Percentiles rank a stretch among this genome's conserved stretches.
phyloP scores from a whole-genome alignment of 2,888 invertebrate genomes.

The Chalcis sispes region DNA sequence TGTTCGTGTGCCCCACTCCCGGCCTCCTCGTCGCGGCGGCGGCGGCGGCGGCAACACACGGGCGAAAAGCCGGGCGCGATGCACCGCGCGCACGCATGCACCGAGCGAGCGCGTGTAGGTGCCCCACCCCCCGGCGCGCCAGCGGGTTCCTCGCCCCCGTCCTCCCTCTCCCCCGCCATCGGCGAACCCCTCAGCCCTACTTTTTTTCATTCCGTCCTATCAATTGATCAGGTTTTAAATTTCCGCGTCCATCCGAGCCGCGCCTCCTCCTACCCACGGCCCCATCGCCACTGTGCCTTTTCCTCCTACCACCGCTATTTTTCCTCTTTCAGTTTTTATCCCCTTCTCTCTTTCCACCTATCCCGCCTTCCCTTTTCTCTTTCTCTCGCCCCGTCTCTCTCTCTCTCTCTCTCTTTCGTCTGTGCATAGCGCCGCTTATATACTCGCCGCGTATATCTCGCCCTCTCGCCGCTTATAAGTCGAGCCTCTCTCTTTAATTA shows the following conservation, averaged over 20 bases:
- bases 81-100: slow-evolving; percentile 55
- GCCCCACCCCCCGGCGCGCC: slow-evolving; percentile 1
- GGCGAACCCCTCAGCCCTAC: slow-evolving; percentile 73
- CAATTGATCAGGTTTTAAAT: slow-evolving; percentile 77
- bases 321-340: slow-evolving; percentile 60
- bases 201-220: slow-evolving; percentile 76
- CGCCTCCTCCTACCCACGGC: slow-evolving; percentile 67
- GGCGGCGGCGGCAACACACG: slow-evolving; percentile 46
- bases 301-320: slow-evolving; percentile 53
- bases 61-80: slow-evolving; percentile 45
- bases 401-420: slow-evolving; percentile 8
- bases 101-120: neutral
- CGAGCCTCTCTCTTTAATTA: slow-evolving; percentile 74
- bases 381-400: slow-evolving; percentile 6
- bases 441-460: slow-evolving; percentile 54
- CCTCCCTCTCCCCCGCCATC: slow-evolving; percentile 55
- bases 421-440: slow-evolving; percentile 54
- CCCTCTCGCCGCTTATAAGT: slow-evolving; percentile 64
- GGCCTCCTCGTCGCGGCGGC: slow-evolving; percentile 42
- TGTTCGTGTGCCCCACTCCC: slow-evolving; percentile 50
- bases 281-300: slow-evolving; percentile 57
- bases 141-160: neutral
- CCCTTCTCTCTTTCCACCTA: slow-evolving; percentile 62
- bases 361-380: slow-evolving; percentile 10
- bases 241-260: slow-evolving; percentile 77